Conservation (phyloP, 2,113 vertebrate species). For the Callaeas wilsoni region DNA sequence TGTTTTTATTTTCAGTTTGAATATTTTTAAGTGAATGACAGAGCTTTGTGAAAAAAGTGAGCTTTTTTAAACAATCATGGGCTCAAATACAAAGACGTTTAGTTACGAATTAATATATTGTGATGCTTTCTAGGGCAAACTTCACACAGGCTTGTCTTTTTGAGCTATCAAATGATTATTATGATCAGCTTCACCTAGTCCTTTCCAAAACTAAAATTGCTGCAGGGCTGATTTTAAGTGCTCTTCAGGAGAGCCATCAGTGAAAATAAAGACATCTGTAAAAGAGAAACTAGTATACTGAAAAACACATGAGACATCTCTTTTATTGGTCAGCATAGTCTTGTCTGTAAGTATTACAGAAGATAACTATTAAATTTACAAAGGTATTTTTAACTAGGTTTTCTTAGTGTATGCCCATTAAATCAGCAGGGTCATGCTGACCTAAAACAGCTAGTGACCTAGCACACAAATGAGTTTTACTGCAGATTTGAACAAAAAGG, state of each 20-base stretch:
- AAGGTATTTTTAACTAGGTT: background rate
- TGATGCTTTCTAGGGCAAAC: background rate
- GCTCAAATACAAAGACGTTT: background rate
- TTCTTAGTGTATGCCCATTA: background rate
- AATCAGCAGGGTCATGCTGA: background rate
- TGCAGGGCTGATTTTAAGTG: background rate
- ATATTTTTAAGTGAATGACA: background rate
- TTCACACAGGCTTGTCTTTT: background rate
- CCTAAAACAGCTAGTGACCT: background rate
- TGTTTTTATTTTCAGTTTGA: background rate
- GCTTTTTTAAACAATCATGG: background rate
- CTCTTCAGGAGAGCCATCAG: background rate
- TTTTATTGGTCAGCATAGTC: background rate
- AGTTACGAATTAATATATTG: background rate
- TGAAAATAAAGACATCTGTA: background rate
- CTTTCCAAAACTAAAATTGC: background rate
- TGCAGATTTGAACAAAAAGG: background rate
- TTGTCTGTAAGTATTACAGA: background rate
- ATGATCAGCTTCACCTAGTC: background rate
- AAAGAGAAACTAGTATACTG: background rate
- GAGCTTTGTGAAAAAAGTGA: background rate
- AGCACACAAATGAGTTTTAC: background rate
- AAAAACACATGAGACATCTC: background rate
- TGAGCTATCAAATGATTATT: background rate
- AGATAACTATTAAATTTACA: background rate